These are phyloP conservation scores for Todiramphus saurophagus DNA, from an alignment of 2,113 vertebrate species.

Conservation along the genomic window DNA sequence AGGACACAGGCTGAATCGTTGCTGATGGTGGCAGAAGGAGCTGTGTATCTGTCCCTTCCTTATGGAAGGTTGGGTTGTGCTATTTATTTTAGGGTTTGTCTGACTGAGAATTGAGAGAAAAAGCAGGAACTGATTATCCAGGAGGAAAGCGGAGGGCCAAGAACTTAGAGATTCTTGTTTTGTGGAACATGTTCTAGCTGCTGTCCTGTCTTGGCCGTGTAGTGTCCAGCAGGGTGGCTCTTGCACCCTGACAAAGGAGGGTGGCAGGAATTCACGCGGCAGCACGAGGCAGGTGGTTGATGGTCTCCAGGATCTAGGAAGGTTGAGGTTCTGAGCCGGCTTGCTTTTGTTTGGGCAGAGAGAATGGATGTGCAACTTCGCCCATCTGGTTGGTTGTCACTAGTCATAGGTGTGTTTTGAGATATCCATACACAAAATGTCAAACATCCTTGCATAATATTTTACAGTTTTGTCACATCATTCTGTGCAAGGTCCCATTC, in stretches of 20 bases:
- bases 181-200: background rate
- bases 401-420: background rate
- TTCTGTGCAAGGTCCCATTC: constrained; percentile 35
- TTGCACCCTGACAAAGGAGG: background rate
- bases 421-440: constrained; percentile 24
- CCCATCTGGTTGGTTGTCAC: constrained; percentile 11
- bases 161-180: background rate
- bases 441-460: constrained; percentile 25
- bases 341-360: constrained; percentile 64
- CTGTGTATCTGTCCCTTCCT: rapidly evolving
- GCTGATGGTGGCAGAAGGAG: background rate
- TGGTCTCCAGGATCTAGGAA: background rate
- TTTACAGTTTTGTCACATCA: constrained; percentile 6
- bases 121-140: background rate
- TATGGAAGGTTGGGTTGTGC: background rate
- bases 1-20: background rate
- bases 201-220: background rate
- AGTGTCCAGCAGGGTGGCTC: background rate
- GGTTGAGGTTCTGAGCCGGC: background rate
- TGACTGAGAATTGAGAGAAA: background rate
- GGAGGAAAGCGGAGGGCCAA: background rate
- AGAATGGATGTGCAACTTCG: background rate
- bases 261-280: background rate
- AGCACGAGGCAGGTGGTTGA: background rate
- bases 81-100: background rate